A percentile compares a stretch with the other conserved stretches of the same genome.
Evolutionary conservation across 2,113 vertebrate species (phyloP).

Genomic region (Steatornis caripensis): DNA sequence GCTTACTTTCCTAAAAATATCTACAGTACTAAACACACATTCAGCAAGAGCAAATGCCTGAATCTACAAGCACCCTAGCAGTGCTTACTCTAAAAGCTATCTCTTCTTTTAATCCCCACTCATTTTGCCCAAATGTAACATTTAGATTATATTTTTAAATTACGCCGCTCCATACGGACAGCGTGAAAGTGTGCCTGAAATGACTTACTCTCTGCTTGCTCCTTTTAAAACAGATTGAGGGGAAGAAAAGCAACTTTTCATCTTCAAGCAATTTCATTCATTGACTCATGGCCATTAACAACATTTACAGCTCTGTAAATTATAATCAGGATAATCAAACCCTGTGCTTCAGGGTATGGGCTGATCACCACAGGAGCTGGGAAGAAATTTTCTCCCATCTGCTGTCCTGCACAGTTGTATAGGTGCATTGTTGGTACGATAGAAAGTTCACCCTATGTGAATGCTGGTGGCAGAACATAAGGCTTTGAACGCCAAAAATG

Average conservation of each 20-base stretch:
- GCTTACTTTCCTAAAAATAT: slow-evolving; percentile 46
- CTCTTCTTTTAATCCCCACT: background rate
- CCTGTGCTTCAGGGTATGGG: background rate
- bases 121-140: background rate
- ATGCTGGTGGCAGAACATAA: background rate
- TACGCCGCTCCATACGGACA: background rate
- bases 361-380: background rate
- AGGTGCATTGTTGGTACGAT: background rate
- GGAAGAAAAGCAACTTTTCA: background rate
- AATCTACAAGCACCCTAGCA: background rate
- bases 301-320: background rate
- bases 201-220: background rate
- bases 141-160: background rate
- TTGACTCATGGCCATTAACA: background rate
- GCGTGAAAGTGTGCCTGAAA: background rate
- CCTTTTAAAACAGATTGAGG: background rate
- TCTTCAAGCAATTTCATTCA: background rate
- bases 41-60: slow-evolving; percentile 1
- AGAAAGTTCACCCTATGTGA: background rate
- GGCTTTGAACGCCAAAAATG: background rate
- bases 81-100: background rate
- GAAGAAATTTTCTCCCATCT: background rate
- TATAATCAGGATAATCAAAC: slow-evolving; percentile 3
- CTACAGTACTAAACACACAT: background rate
- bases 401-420: background rate